Base-by-base conservation (phyloP, 2,797 vertebrate genomes). In the Octomys mimax region DNA sequence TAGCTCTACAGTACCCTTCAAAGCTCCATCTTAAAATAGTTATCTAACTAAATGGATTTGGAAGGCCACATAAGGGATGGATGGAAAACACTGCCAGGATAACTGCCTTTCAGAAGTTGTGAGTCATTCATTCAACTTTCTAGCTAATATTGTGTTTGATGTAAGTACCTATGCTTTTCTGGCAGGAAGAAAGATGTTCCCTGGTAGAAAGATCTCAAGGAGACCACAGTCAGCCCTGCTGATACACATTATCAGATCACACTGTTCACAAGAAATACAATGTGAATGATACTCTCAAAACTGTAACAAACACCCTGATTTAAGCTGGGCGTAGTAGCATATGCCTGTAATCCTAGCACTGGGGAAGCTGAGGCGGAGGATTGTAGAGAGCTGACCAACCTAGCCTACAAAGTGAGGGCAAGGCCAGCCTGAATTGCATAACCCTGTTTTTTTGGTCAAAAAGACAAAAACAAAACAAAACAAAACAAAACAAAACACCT, bases 201-300 rank as follows among this genome's bases (percentile, higher is more conserved):
- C 42, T n/a, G 28, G 64, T 31, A 79, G 21, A 61, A 96, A 84
- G 39, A 81, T 31, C 64, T 95, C 24, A 89, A 16, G 12, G 36
- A 89, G 61, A 24, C n/a, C 79, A 4, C 33, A 86, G 24, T 57
- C 28, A 95, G 46, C 33, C 54, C 33, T 77, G 49, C n/a, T 61
- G 52, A 59, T 36, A 78, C 0, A 11, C 14, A 77, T 4, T 70
- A 83, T 24, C 42, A 54, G 33, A 77, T 80, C 64, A 11, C 16
- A 81, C 19, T 33, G 79, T 31, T 90, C 70, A 92, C 7, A 49
- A 90, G 33, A 61, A 78, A 52, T 26, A 73, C 21, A 68, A 77
- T 31, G 14, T 42, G 42, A 96, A 75, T 14, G 24, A 87, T 33
- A 85, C 18, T 84, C 83, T 62, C 70, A 46, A 95, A 95, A 14